Evolutionary conservation across 2,888 invertebrate genomes (phyloP).

Genomic region (Xanthostigma xanthostigma): DNA sequence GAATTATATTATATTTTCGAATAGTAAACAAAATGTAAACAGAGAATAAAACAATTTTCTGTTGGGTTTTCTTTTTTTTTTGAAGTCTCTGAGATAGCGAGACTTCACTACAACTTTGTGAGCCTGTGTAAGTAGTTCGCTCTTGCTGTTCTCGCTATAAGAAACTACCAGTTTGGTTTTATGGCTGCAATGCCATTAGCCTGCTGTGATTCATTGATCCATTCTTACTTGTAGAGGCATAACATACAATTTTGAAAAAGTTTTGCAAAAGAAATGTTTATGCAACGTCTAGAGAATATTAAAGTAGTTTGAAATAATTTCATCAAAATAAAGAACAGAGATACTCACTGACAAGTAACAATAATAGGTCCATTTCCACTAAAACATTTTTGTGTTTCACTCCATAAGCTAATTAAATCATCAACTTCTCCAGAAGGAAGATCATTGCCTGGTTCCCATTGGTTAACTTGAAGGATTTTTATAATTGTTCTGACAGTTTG

Average conservation of each 20-base stretch:
- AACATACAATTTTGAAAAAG: too few species aligned
- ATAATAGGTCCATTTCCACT: slow-evolving; percentile 22
- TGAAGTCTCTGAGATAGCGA: neutral
- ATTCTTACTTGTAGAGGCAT: too few species aligned
- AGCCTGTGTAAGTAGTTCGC: too few species aligned
- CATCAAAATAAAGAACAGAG: neutral
- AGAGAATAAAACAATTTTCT: neutral
- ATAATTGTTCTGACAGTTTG: slow-evolving; percentile 13
- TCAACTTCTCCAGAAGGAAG: slow-evolving; percentile 18
- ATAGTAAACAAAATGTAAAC: neutral
- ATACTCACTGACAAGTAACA: slow-evolving; percentile 28
- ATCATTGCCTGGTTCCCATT: slow-evolving; percentile 20
- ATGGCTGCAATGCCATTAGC: too few species aligned
- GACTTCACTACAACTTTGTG: too few species aligned
- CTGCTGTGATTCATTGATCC: too few species aligned
- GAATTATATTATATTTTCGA: neutral
- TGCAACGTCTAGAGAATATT: too few species aligned
- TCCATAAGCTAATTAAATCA: slow-evolving; percentile 24
- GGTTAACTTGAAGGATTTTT: slow-evolving; percentile 19
- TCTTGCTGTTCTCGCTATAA: too few species aligned
- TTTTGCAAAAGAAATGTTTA: too few species aligned
- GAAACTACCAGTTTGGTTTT: too few species aligned
- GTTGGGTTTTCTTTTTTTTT: neutral
- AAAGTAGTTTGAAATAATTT: too few species aligned
- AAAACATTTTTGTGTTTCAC: slow-evolving; percentile 21